Percentiles rank a stretch among this genome's conserved stretches.
phyloP scores from a whole-genome alignment of 2,888 invertebrate genomes.

The Drosophila demipolita region DNA sequence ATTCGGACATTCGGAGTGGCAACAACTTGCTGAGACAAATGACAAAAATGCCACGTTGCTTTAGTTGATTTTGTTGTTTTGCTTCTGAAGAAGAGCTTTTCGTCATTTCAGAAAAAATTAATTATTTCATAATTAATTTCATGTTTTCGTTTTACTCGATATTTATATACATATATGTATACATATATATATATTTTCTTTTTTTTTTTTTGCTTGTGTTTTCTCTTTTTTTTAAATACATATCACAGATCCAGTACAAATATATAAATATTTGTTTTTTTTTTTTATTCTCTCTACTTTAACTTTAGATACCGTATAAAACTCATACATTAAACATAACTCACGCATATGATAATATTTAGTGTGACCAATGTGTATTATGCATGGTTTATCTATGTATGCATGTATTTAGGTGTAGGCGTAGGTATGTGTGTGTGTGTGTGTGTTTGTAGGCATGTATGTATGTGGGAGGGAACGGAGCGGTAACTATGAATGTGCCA shows the following conservation, averaged over 20 bases:
- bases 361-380: constrained; percentile 52
- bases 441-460: constrained; percentile 9
- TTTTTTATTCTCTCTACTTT: constrained; percentile 61
- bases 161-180: constrained; percentile 61
- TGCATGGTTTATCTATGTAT: constrained; percentile 30
- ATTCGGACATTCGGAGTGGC: constrained; percentile 33
- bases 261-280: constrained; percentile 71
- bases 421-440: constrained; percentile 2
- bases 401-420: constrained; percentile 17
- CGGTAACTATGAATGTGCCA: constrained; percentile 33
- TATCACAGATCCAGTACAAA: constrained; percentile 85
- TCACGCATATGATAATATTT: constrained; percentile 61
- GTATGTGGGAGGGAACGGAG: background rate
- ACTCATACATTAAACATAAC: constrained; percentile 77
- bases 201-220: constrained; percentile 56
- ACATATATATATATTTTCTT: constrained; percentile 51
- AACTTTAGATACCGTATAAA: constrained; percentile 68
- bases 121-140: constrained; percentile 77
- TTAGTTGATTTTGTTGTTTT: constrained; percentile 43
- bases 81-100: constrained; percentile 65
- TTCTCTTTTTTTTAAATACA: constrained; percentile 79
- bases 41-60: constrained; percentile 34
- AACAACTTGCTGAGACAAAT: constrained; percentile 22
- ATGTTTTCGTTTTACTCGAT: constrained; percentile 61
- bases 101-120: constrained; percentile 70